Evolutionary conservation across 2,797 vertebrate genomes (phyloP), one percentile per base, ranked within the genome.

Genomic region (Sebastes aleutianus): DNA sequence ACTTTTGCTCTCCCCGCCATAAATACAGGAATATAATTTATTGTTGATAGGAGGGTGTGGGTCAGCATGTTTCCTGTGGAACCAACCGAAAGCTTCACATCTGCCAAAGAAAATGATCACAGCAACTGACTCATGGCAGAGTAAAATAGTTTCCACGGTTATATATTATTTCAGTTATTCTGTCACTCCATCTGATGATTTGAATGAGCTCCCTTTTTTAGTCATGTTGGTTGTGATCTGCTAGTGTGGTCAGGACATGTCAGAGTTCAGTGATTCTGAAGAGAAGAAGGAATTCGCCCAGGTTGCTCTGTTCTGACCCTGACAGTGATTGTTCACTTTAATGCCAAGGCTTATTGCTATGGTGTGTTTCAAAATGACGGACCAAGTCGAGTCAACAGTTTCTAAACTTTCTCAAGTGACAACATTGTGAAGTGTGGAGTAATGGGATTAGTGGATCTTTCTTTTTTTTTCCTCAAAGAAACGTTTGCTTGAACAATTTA

Each of bases 401-500:
- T 86, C 77, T 79, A 54, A 79, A 88, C 47, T 63, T 80, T 89
- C 76, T 89, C 76, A 67, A 84, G 87, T 86, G 91, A 90, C 87
- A 85, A 82, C 88, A 74, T 85, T 89, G 86, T 86, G 70, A 82
- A 83, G 70, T 85, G 85, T 74, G 70, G 78, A 87, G 83, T 91
- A 87, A 93, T 90, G 89, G 78, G 85, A 91, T 93, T 90, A 86
- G 80, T 80, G 31, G 9, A 61, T 54, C 56, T 61, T 82, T 79
- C 54, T 85, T 61, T 82, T 79, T 54, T n/a, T 69, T 57, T 54
- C 75, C 69, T 88, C 74, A 90, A 89, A 93, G 81, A 88, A 87
- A 86, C 31, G 73, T 88, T 90, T 93, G 91, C 89, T 85, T 87
- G 87, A 93, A 77, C 92, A 93, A 92, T 93, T 91, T 84, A 91